Base-by-base conservation (phyloP, 2,113 vertebrate genomes). In the Apus apus region DNA sequence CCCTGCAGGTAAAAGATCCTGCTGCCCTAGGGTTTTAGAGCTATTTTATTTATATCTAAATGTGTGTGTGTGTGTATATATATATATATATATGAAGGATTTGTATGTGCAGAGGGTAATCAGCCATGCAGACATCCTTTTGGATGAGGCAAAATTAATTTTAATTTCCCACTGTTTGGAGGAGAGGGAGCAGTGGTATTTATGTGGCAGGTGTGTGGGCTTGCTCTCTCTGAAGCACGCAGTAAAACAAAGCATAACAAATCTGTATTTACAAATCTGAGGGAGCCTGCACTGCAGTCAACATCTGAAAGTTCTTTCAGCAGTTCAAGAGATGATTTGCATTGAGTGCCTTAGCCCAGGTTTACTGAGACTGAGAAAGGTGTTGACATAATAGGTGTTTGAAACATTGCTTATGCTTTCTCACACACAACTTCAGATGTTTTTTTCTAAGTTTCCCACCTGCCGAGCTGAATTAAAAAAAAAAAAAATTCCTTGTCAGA, bases 221-320 rank as follows among this genome's bases (percentile, higher is more conserved):
- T 70, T 3, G 0, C 16, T 75, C 23, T 17, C 58, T 83, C 58
- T 74, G 60, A 93, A 93, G 85, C 78, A 77, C 8, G 2, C 64
- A 45, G 36, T 82, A 89, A 95, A 91, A 53, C 87, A 91, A 88
- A 96, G 60, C 60, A 43, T 74, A 95, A 96, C 93, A 91, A 93
- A 95, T 90, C 79, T 84, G 64, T 95, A 80, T 93, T 95, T 95
- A 93, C 82, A 87, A 90, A 92, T 78, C 80, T 89, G 81, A 93
- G 75, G 64, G 90, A 78, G 48, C 20, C 80, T 91, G 82, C 45
- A 27, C 85, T 90, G 78, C 34, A 93, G 85, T 93, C 92, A 93
- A 74, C 53, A 74, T 57, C 94, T 38, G 38, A 71, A 89, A 78
- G 89, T 56, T 92, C 29, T 83, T 85, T 85, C 57, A 65, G 78